phyloP scores from a whole-genome alignment of 2,797 vertebrate species.

The Cygnus olor region DNA sequence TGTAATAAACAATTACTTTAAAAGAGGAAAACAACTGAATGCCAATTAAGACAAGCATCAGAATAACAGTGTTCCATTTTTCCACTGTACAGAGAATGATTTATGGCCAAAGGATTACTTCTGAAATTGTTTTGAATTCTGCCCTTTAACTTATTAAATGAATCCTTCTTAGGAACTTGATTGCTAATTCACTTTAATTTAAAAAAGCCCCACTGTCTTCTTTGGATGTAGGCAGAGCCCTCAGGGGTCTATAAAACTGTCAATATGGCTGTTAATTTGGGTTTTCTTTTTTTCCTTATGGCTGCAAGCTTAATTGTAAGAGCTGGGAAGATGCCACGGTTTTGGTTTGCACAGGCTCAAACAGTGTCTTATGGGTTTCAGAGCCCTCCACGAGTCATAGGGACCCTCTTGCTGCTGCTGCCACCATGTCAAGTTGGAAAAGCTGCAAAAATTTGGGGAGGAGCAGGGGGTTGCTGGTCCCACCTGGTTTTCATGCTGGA shows the following conservation, averaged over 20 bases:
- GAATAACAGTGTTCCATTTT: conserved; percentile 51
- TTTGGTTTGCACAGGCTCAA: conserved; percentile 16
- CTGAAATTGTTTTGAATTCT: conserved; percentile 61
- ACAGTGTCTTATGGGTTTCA: background rate
- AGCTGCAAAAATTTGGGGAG: background rate
- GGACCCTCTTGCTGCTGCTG: background rate
- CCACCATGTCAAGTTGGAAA: background rate
- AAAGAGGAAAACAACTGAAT: conserved; percentile 38
- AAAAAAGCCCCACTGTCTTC: conserved; percentile 30
- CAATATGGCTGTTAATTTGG: conserved; percentile 52
- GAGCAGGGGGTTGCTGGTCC: background rate
- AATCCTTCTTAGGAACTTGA: conserved; percentile 57
- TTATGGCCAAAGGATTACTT: conserved; percentile 56
- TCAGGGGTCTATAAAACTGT: conserved; percentile 59
- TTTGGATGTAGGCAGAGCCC: conserved; percentile 43
- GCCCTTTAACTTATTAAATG: conserved; percentile 55
- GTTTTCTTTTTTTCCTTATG: conserved; percentile 26
- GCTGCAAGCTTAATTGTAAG: conserved; percentile 43
- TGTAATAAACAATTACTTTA: conserved; percentile 17
- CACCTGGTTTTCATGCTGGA: conserved; percentile 44
- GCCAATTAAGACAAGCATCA: conserved; percentile 38
- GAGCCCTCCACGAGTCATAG: background rate
- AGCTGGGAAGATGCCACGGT: conserved; percentile 34
- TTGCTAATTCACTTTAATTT: conserved; percentile 66
- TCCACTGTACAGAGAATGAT: conserved; percentile 35